Base-by-base conservation (phyloP, 2,797 vertebrate species). In the Silurus lanzhouensis region DNA sequence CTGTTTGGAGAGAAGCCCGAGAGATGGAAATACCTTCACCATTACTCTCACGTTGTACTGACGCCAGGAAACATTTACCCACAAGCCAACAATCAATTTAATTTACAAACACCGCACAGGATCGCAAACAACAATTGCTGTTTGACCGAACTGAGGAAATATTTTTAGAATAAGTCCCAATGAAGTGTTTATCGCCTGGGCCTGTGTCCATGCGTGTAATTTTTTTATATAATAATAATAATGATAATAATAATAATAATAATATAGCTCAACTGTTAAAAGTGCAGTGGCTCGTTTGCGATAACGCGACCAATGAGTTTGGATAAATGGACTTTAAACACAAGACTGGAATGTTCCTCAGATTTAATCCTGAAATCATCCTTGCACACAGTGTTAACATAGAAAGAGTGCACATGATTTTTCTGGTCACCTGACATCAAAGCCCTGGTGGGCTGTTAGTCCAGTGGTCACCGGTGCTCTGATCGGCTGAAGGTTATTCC, bases 81-180 rank as follows among this genome's bases (percentile, higher is more conserved):
- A 2, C 31, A 9, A 19, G 6, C 58, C 78, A 81, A 55, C 64
- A 68, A 81, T 57, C 81, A 71, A 17, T 5, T 58, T 38, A 12
- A 60, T 60, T 71, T 82, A 82, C 81, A 82, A 82, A 82, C 81
- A 71, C 31, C 64, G 25, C 6, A 52, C 79, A 52, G 63, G 38
- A n/a, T 25, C 0, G 38, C 64, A 80, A 66, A 67, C 52, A 66
- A 67, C 52, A 57, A 17, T 7, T 83, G 71, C 63, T 78, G 20
- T 60, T 44, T 66, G 15, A 58, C 83, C 58, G 61, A 81, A 52
- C 17, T 57, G 58, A 52, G 66, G 70, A 70, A 82, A 82, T 58
- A 4, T 38, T 38, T 38, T 38, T 4, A 38, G 38, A 38, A 38
- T 38, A 38, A 38, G 38, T 57, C n/a, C 2, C 38, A 38, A 5